A percentile compares a stretch with the other conserved stretches of the same genome.
Evolutionary conservation across 2,888 invertebrate species (phyloP).

Genomic region (Coecobrya sp.): DNA sequence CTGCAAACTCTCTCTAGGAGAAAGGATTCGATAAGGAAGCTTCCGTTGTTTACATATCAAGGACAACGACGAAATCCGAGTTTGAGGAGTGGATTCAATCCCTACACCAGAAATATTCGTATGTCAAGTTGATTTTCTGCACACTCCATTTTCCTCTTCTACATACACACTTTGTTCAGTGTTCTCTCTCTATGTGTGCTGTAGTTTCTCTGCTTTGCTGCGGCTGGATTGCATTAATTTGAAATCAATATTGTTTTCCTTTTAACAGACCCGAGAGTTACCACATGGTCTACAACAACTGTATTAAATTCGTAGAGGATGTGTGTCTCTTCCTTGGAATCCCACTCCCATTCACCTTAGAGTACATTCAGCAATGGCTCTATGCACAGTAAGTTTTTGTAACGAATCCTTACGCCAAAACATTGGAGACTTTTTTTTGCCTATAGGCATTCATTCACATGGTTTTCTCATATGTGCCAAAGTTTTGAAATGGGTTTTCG

Average conservation of each 20-base stretch:
- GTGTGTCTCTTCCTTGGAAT: slow-evolving; percentile 79
- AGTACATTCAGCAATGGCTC: slow-evolving; percentile 80
- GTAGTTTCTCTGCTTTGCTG: neutral
- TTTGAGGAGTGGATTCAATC: slow-evolving; percentile 83
- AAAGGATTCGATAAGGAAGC: slow-evolving; percentile 81
- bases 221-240: slow-evolving; percentile 55
- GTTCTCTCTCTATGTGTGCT: neutral
- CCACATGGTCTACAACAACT: slow-evolving; percentile 82
- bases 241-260: slow-evolving; percentile 51
- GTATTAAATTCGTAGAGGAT: slow-evolving; percentile 81
- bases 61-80: slow-evolving; percentile 80
- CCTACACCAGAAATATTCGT: slow-evolving; percentile 78
- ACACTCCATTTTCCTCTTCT: neutral
- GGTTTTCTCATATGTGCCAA: neutral
- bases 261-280: slow-evolving; percentile 74
- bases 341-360: slow-evolving; percentile 73
- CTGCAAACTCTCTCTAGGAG: slow-evolving; percentile 59
- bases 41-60: slow-evolving; percentile 80
- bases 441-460: slow-evolving; percentile 9
- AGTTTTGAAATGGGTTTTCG: neutral
- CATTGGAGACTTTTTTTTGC: neutral
- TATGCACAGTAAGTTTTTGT: slow-evolving; percentile 73
- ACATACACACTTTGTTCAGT: too few relatives aligned
- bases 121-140: slow-evolving; percentile 12
- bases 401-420: neutral